A percentile compares a stretch with the other conserved stretches of the same genome.
Conservation (phyloP, 2,113 vertebrate species). For the Shinisaurus crocodilurus region DNA sequence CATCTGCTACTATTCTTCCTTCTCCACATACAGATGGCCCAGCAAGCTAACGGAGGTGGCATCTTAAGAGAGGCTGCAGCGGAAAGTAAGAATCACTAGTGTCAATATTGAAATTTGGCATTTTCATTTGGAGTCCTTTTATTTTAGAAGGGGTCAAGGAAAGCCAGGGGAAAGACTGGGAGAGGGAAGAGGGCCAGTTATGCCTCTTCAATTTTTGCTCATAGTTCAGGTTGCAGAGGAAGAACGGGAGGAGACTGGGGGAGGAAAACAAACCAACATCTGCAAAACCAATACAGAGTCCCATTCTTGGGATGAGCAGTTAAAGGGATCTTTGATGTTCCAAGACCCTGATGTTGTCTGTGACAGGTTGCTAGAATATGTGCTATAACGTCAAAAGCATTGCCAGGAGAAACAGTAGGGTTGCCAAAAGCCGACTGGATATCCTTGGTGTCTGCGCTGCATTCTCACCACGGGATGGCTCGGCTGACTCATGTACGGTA, state of each 20-base stretch:
- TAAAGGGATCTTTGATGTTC: conserved; percentile 84
- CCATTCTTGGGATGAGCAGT: conserved; percentile 83
- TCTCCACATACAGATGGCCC: conserved; percentile 54
- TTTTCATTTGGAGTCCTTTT: conserved; percentile 87
- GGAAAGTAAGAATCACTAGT: conserved; percentile 88
- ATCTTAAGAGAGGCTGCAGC: conserved; percentile 81
- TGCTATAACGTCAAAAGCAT: conserved; percentile 96
- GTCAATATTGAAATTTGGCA: conserved; percentile 89
- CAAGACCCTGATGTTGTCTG: conserved; percentile 82
- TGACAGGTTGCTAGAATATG: conserved; percentile 77
- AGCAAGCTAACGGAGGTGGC: conserved; percentile 64
- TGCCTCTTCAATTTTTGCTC: conserved; percentile 86
- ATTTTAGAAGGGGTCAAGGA: conserved; percentile 76
- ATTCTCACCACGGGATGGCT: conserved; percentile 93
- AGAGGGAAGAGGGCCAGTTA: conserved; percentile 71
- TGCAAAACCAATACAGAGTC: conserved; percentile 89
- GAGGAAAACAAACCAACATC: conserved; percentile 91
- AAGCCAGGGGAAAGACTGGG: conserved; percentile 72
- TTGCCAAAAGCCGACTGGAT: conserved; percentile 85
- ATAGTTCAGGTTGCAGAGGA: conserved; percentile 80
- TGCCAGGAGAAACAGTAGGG: conserved; percentile 86
- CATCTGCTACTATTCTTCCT: conserved; percentile 67
- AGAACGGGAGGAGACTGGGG: conserved; percentile 60
- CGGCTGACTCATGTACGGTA: conserved; percentile 95
- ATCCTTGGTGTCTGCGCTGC: conserved; percentile 86